These are phyloP conservation scores for Drosophila triauraria DNA, from an alignment of 1,140 invertebrate species.

Conservation along the genomic window DNA sequence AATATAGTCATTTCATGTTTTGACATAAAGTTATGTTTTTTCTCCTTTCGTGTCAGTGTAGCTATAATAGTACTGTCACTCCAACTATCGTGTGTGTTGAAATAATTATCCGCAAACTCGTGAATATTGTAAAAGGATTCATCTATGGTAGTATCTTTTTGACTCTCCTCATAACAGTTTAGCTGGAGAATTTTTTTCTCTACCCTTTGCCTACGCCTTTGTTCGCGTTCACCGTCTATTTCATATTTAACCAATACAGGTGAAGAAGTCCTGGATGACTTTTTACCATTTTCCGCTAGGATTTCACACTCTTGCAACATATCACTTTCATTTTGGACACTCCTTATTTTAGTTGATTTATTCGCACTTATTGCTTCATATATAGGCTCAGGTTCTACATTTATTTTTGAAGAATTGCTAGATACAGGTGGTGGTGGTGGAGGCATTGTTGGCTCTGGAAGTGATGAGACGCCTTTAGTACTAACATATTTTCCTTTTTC, in stretches of 20 bases:
- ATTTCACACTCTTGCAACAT: background rate
- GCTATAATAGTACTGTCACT: constrained; percentile 95
- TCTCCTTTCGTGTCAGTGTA: constrained; percentile 92
- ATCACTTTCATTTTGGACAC: constrained; percentile 1
- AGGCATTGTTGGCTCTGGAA: constrained; percentile 91
- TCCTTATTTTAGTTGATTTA: constrained; percentile 1
- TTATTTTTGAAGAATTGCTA: constrained; percentile 68
- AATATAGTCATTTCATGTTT: constrained; percentile 97
- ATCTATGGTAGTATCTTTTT: constrained; percentile 84
- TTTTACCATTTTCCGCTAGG: constrained; percentile 15
- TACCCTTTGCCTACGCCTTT: constrained; percentile 92
- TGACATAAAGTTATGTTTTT: constrained; percentile 91
- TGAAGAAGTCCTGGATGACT: background rate
- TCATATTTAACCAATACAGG: constrained; percentile 17
- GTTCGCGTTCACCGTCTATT: constrained; percentile 87
- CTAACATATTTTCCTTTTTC: constrained; percentile 45
- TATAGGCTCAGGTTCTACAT: constrained; percentile 89
- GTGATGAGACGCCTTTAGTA: constrained; percentile 86
- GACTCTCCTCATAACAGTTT: constrained; percentile 86
- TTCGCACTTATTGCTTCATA: constrained; percentile 90
- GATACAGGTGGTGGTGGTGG: constrained; percentile 87
- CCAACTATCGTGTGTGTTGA: constrained; percentile 94
- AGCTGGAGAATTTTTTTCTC: constrained; percentile 93
- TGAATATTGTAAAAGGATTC: constrained; percentile 92
- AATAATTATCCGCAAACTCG: constrained; percentile 97